These are phyloP conservation scores for Crax fasciolata DNA, from an alignment of 2,797 vertebrate genomes.

Conservation along the genomic window DNA sequence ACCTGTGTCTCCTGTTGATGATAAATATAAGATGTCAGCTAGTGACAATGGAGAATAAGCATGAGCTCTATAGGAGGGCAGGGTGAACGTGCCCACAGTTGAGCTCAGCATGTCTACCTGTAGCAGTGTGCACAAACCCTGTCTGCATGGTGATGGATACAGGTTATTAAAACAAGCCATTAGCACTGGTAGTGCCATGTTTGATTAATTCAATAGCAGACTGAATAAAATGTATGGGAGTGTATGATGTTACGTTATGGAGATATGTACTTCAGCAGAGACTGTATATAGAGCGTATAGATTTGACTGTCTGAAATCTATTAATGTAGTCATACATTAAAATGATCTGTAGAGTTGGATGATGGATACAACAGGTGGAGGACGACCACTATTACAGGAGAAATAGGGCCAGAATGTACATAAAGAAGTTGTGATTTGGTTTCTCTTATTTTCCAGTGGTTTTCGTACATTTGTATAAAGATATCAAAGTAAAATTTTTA, in stretches of 20 bases:
- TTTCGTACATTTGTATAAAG: not conserved
- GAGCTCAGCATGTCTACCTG: not conserved
- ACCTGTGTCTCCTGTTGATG: accelerated
- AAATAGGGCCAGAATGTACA: not conserved
- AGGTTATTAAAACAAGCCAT: not conserved
- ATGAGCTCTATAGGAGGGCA: not conserved
- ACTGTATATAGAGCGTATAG: not conserved
- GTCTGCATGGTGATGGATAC: not conserved
- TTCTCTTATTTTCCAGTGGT: not conserved
- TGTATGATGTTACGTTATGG: not conserved
- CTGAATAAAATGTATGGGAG: not conserved
- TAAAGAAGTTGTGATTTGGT: not conserved
- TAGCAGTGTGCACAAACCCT: not conserved
- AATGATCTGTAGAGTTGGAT: not conserved
- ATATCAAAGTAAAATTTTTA: not conserved
- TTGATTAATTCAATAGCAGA: slow-evolving; percentile 10
- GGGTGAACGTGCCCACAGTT: not conserved
- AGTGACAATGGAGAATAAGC: not conserved
- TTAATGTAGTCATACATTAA: not conserved
- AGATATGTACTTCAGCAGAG: not conserved
- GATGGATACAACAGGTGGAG: not conserved
- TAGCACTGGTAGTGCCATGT: not conserved
- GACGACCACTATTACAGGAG: not conserved
- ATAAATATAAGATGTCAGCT: not conserved
- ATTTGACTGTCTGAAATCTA: not conserved